Conservation (phyloP, 2,888 invertebrate genomes). For the Polydrusus cervinus region DNA sequence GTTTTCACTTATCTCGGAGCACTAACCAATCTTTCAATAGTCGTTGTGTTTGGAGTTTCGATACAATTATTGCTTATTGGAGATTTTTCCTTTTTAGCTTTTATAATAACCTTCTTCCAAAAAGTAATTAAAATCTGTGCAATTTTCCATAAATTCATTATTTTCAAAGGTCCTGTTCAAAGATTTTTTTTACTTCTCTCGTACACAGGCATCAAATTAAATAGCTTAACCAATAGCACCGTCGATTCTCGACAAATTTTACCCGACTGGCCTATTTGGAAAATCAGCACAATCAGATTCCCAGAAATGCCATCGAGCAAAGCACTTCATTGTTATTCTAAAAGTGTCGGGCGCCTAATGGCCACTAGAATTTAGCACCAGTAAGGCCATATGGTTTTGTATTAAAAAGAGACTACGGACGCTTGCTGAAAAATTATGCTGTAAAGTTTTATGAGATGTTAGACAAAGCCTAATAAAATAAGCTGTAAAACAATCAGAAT, state of each 20-base stretch:
- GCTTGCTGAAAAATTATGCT: neutral
- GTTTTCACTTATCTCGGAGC: too few relatives aligned
- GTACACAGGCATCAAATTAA: neutral
- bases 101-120: too few relatives aligned
- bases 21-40: too few relatives aligned
- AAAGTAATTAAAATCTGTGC: too few relatives aligned
- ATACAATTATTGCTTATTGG: too few relatives aligned
- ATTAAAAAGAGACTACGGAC: neutral
- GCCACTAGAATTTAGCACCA: slow-evolving; percentile 5
- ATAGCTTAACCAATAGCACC: neutral
- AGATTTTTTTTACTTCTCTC: too few relatives aligned
- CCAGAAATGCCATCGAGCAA: slow-evolving; percentile 11
- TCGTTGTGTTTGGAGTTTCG: too few relatives aligned
- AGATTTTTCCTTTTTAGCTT: too few relatives aligned
- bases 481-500: too few relatives aligned
- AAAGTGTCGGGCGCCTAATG: neutral
- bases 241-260: neutral
- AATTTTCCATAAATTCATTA: too few relatives aligned
- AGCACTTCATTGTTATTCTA: slow-evolving; percentile 6
- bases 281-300: neutral
- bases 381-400: neutral
- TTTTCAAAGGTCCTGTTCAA: too few relatives aligned
- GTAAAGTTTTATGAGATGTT: slow-evolving; percentile 1
- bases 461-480: neutral
- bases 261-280: too few relatives aligned